Evolutionary conservation across 2,113 vertebrate genomes (phyloP).

Genomic region (Oostethus manadensis): DNA sequence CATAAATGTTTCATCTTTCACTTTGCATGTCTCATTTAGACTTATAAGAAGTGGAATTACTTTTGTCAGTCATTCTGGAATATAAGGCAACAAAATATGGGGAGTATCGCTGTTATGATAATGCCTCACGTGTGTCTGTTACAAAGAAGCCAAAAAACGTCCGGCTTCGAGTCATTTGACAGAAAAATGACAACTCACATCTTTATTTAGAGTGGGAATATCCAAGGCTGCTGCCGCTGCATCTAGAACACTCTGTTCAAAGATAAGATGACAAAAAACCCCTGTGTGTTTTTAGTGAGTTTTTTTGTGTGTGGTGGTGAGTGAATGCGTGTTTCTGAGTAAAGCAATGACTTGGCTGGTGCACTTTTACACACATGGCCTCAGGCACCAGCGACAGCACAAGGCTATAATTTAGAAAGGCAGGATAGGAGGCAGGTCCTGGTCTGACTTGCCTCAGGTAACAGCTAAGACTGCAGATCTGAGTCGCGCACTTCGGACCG

Average conservation of each 20-base stretch:
- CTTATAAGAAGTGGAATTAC: no score
- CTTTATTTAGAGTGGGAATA: conserved; percentile 29
- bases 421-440: conserved; percentile 44
- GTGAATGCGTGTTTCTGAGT: conserved; percentile 46
- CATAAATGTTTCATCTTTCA: no score
- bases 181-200: conserved; percentile 55
- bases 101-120: conserved; percentile 16
- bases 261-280: conserved; percentile 48
- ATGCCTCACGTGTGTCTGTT: conserved; percentile 12
- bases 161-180: conserved; percentile 44
- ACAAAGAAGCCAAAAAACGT: conserved; percentile 16
- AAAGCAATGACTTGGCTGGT: conserved; percentile 35
- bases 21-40: no score
- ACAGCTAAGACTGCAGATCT: conserved; percentile 56
- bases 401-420: conserved; percentile 60
- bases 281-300: conserved; percentile 9
- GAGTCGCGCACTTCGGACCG: conserved; percentile 55
- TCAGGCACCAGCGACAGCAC: conserved; percentile 36
- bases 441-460: conserved; percentile 65
- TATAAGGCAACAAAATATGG: no score
- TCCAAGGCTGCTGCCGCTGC: conserved; percentile 43
- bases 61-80: no score
- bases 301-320: conserved; percentile 27
- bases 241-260: conserved; percentile 55
- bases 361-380: conserved; percentile 49